Evolutionary conservation across 2,797 vertebrate genomes (phyloP), one percentile per base, ranked within the genome.

Genomic region (Selene dorsalis): DNA sequence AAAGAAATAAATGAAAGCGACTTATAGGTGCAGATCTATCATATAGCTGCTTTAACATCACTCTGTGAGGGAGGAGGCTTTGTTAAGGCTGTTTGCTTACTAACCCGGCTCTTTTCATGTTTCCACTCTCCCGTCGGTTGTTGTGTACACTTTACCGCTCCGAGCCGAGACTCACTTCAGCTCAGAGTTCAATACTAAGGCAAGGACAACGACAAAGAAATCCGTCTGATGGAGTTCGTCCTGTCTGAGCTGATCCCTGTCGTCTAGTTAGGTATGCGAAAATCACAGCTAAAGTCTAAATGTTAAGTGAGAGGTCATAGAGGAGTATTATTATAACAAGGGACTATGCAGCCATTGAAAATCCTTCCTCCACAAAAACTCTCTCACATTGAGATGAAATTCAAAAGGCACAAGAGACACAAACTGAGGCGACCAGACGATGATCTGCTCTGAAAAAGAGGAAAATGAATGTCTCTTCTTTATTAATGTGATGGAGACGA

Each of bases 1-100:
- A 30, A 30, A 30, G 30, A 62, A 76, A 76, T 53, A 43, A 75
- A 68, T 17, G 8, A 3, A 50, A 50, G 6, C 47, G 75, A 58
- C 30, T 70, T 32, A 24, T 16, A 30, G 16, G 3, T 16, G 30
- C 28, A 18, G 58, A 38, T 28, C 4, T 41, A 38, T 39, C 60
- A 7, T 8, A 35, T 8, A 6, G n/a, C 24, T 26, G 26, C 11
- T 32, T 60, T 24, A 56, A 28, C 47, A 47, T 8, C 6, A 18
- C 6, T 35, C 30, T 35, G 22, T 18, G 4, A 18, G 24, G 11
- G 58, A 26, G 12, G 16, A 16, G 0, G 20, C 8, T 72, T 28
- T 41, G 32, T 56, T 9, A 30, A 39, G 14, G 9, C 18, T 3
- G 4, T 16, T 60, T 60, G 32, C 12, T 52, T 35, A 20, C 22